Conservation (phyloP, 1,140 invertebrate genomes). For the Papilio helenus region DNA sequence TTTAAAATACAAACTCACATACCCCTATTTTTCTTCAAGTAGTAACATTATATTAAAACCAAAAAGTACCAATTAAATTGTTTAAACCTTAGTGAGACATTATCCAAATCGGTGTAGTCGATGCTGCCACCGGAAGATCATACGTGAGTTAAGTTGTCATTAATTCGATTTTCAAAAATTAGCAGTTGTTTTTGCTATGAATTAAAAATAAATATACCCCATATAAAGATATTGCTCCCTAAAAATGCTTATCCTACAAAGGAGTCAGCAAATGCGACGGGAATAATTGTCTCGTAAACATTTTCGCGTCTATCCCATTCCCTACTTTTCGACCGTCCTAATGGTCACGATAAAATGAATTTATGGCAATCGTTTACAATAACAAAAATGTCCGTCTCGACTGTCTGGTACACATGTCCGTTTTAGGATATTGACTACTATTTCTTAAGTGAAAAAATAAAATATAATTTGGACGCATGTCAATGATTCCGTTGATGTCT, state of each 20-base stretch:
- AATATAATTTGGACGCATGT: not conserved
- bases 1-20: too few species aligned
- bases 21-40: too few species aligned
- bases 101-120: too few species aligned
- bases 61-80: too few species aligned
- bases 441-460: too few species aligned
- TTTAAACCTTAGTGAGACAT: too few species aligned
- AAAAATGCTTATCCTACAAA: not conserved
- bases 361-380: not conserved
- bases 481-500: conserved; percentile 2
- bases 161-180: too few species aligned
- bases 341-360: conserved; percentile 6
- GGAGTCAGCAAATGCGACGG: not conserved
- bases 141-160: too few species aligned
- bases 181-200: not conserved
- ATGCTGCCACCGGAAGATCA: too few species aligned
- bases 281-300: conserved; percentile 8
- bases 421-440: not conserved
- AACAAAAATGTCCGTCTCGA: not conserved
- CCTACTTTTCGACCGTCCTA: not conserved
- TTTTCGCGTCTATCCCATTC: not conserved
- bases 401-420: not conserved
- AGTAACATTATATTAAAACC: too few species aligned
- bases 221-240: not conserved
- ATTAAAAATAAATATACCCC: not conserved